These are phyloP conservation scores for Eidolon helvum DNA, from an alignment of 2,113 vertebrate genomes.

Conservation along the genomic window DNA sequence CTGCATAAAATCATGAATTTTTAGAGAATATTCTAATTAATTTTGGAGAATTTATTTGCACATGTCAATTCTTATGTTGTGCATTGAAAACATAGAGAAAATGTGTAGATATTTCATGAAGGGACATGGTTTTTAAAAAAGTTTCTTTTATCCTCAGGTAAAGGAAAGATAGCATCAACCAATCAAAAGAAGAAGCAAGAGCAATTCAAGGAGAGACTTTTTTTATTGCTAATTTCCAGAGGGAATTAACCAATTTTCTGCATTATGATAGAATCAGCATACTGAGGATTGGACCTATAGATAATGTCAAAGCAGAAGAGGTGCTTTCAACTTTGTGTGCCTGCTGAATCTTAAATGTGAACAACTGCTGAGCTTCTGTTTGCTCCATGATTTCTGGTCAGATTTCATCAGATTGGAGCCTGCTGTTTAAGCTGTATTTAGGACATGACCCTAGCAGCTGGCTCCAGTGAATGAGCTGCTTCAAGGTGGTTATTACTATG, in stretches of 20 bases:
- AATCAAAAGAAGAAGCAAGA: constrained; percentile 87
- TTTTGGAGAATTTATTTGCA: constrained; percentile 46
- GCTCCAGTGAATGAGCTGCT: constrained; percentile 70
- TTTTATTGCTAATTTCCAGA: constrained; percentile 88
- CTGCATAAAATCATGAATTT: background rate
- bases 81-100: constrained; percentile 14
- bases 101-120: constrained; percentile 66
- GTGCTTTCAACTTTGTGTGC: constrained; percentile 75
- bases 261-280: constrained; percentile 95
- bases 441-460: constrained; percentile 69
- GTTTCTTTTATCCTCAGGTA: constrained; percentile 71
- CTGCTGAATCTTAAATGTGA: constrained; percentile 84
- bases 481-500: constrained; percentile 68
- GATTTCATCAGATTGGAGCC: constrained; percentile 74
- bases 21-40: background rate
- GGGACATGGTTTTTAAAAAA: constrained; percentile 30
- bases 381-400: constrained; percentile 78
- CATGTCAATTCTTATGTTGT: background rate
- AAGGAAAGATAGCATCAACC: constrained; percentile 90
- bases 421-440: constrained; percentile 62
- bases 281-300: constrained; percentile 88
- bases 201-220: constrained; percentile 92
- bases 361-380: constrained; percentile 72
- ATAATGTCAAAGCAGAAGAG: constrained; percentile 86
- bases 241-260: constrained; percentile 93